phyloP scores from a whole-genome alignment of 2,888 invertebrate genomes.

The Eulithis prunata region DNA sequence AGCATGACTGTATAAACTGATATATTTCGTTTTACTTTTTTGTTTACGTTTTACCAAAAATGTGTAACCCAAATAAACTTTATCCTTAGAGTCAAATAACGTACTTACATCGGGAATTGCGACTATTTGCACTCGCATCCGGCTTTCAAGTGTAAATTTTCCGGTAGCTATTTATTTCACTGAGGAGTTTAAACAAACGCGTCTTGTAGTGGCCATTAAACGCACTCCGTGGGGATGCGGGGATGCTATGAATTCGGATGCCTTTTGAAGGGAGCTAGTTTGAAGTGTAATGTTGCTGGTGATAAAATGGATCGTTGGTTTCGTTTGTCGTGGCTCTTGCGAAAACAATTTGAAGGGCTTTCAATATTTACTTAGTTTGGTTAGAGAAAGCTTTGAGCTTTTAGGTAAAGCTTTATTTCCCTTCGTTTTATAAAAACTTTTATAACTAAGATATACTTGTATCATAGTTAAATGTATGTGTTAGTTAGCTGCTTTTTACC shows the following conservation, averaged over 20 bases:
- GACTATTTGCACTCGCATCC: constrained; percentile 75
- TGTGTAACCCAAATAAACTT: no score
- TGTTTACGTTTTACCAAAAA: no score
- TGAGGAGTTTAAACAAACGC: constrained; percentile 55
- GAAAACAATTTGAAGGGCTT: neutral
- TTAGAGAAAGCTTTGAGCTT: neutral
- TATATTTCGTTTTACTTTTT: no score
- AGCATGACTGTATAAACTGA: no score
- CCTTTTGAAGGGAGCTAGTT: constrained; percentile 35
- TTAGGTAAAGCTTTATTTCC: neutral
- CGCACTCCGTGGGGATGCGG: constrained; percentile 40
- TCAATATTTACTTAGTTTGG: constrained; percentile 2
- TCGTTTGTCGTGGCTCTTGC: constrained; percentile 11
- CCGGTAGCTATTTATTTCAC: constrained; percentile 78
- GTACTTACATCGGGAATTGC: constrained; percentile 60
- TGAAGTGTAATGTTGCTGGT: constrained; percentile 27
- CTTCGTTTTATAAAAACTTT: no score
- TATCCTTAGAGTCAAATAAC: neutral
- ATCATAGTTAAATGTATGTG: no score
- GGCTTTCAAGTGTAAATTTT: constrained; percentile 83
- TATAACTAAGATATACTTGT: no score
- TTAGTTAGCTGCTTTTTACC: no score
- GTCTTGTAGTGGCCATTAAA: constrained; percentile 47
- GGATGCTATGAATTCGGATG: constrained; percentile 42
- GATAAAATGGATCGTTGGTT: constrained; percentile 29